These are phyloP conservation scores for Lepidurus arcticus DNA, from an alignment of 1,140 invertebrate species.

Conservation along the genomic window DNA sequence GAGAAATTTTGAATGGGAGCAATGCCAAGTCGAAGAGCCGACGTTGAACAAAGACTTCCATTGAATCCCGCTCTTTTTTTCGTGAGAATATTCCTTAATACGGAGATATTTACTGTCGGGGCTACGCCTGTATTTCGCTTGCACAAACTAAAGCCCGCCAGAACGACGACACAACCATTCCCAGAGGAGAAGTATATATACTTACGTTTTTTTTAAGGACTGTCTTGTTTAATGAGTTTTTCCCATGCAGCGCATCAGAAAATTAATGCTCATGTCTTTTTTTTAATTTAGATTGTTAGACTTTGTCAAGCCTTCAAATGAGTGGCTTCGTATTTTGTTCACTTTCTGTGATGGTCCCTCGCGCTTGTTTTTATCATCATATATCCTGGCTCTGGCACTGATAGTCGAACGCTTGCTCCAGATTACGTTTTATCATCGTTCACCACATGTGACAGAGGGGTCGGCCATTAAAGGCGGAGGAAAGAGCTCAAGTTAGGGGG, in stretches of 20 bases:
- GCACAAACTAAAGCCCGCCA: conserved; percentile 2
- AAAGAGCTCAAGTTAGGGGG: conserved; percentile 16
- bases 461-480: conserved; percentile 17
- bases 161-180: background rate
- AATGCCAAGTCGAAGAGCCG: background rate
- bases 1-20: background rate
- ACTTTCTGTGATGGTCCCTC: conserved; percentile 7
- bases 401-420: conserved; percentile 21
- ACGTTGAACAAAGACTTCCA: conserved; percentile 3
- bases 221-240: background rate
- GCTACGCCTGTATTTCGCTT: background rate
- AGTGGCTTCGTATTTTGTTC: background rate
- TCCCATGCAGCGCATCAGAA: background rate
- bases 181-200: background rate
- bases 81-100: conserved; percentile 4
- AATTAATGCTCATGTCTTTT: background rate
- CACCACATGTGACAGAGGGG: conserved; percentile 13
- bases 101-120: background rate
- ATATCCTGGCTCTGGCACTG: conserved; percentile 18
- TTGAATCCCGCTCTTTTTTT: background rate
- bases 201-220: background rate
- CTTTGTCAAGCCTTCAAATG: background rate
- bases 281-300: background rate
- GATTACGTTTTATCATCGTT: conserved; percentile 16
- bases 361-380: conserved; percentile 16